Evolutionary conservation across 2,888 invertebrate genomes (phyloP).

Genomic region (Bombylius major): DNA sequence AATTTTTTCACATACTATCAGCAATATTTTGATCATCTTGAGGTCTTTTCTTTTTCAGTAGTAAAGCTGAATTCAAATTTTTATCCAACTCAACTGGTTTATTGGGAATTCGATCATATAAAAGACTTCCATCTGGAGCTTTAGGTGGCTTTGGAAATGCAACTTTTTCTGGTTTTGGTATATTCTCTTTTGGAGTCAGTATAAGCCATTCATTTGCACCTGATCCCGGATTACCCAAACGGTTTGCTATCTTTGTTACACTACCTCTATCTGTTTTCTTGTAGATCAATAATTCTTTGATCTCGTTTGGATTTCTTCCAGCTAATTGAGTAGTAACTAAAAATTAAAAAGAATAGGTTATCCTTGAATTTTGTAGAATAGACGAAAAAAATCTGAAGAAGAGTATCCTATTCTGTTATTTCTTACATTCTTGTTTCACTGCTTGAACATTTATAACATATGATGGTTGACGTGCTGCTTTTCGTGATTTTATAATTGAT

Average conservation of each 20-base stretch:
- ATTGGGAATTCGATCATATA: conserved; percentile 77
- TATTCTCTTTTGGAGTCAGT: conserved; percentile 41
- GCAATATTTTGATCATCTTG: conserved; percentile 75
- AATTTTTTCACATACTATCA: conserved; percentile 56
- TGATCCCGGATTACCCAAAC: conserved; percentile 49
- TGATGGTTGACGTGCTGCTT: conserved; percentile 80
- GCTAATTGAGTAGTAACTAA: conserved; percentile 45
- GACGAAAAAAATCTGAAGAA: neutral
- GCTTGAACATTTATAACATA: conserved; percentile 63
- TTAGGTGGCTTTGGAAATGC: conserved; percentile 87
- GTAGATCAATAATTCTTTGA: conserved; percentile 43
- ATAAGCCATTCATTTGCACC: conserved; percentile 42
- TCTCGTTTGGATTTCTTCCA: conserved; percentile 41
- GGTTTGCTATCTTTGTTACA: conserved; percentile 58
- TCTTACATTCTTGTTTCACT: conserved; percentile 76
- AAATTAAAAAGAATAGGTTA: neutral
- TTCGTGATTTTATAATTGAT: conserved; percentile 67
- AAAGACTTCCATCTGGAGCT: conserved; percentile 73
- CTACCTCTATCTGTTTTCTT: conserved; percentile 48
- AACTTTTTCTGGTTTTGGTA: conserved; percentile 68
- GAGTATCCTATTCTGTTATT: neutral
- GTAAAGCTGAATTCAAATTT: conserved; percentile 42
- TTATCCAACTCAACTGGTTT: conserved; percentile 54
- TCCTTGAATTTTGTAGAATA: neutral
- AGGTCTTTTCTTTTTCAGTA: conserved; percentile 63